Evolutionary conservation across 2,797 vertebrate species (phyloP).

Genomic region (Myotis myotis): DNA sequence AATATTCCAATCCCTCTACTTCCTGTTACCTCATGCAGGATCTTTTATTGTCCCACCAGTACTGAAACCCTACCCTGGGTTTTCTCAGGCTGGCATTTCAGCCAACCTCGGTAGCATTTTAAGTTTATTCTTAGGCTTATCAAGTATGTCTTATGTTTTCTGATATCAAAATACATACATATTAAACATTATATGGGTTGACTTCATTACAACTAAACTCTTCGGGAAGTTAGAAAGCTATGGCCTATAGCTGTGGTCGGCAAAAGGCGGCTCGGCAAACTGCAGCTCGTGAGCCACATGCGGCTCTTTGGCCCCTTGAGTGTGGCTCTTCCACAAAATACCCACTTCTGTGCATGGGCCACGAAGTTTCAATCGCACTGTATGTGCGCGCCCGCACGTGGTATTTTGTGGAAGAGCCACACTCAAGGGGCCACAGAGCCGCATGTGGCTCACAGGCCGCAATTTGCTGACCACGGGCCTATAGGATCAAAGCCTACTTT

Average conservation of each 20-base stretch:
- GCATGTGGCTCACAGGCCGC: too few relatives aligned
- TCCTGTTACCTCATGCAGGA: not conserved
- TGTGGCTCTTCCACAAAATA: too few relatives aligned
- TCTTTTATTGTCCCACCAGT: not conserved
- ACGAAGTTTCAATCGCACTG: too few relatives aligned
- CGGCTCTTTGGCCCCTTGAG: too few relatives aligned
- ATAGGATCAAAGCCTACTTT: not conserved
- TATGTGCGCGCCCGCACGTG: too few relatives aligned
- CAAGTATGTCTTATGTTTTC: not conserved
- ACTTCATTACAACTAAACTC: not conserved
- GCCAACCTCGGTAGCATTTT: not conserved
- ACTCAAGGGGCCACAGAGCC: too few relatives aligned
- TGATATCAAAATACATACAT: not conserved
- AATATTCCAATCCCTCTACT: not conserved
- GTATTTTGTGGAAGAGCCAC: too few relatives aligned
- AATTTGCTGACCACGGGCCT: accelerated
- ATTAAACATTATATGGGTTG: not conserved
- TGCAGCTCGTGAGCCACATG: too few relatives aligned
- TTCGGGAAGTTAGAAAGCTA: not conserved
- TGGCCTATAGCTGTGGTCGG: not conserved
- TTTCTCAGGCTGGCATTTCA: not conserved
- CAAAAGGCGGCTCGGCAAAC: too few relatives aligned
- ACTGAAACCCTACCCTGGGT: not conserved
- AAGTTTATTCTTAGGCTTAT: not conserved
- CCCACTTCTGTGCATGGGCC: too few relatives aligned